Base-by-base conservation (phyloP, 2,113 vertebrate genomes). In the Campylomormyrus numenius region DNA sequence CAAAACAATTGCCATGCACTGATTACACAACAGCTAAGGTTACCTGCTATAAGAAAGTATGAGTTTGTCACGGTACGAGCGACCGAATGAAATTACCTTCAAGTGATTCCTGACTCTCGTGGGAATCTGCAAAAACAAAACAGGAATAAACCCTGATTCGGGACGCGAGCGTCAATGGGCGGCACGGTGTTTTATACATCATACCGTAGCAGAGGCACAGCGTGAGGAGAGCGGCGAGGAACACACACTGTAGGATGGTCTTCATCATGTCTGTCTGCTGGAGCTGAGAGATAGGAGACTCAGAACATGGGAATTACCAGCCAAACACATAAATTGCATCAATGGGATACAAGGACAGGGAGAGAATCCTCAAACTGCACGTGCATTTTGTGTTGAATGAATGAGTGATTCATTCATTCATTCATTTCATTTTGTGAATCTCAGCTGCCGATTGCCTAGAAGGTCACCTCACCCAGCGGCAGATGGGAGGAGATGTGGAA, bases 81-180 rank as follows among this genome's bases (percentile, higher is more conserved):
- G 8, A 21, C 7, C 0, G 45, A 85, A 85, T 85, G 8, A 88
- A 62, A 92, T 88, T 83, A 96, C 96, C 95, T 95, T 96, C 96
- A 58, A 6, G 3, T 50, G 96, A 96, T 90, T 96, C 96, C 80
- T 94, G 89, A 93, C 96, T 96, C 93, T 96, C 96, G 88, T 92
- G 91, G 91, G 96, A 96, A 17, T 96, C 96, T 96, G 92, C 3
- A 74, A 92, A 91, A 92, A 92, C 94, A 92, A 94, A 91, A 93
- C 89, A 91, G 89, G 1, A 15, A 48, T 91, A 39, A 89, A 62
- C 89, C 89, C 88, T 74, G 89, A 92, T 53, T 48, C 85, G n/a
- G 3, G 5, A 56, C 15, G 58, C n/a, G 21, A 45, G 46, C 19
- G 56, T 17, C 45, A 58, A 53, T 39, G 13, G 42, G 48, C 3